These are phyloP conservation scores for Polydrusus cervinus DNA, from an alignment of 2,888 invertebrate genomes.

Conservation along the genomic window DNA sequence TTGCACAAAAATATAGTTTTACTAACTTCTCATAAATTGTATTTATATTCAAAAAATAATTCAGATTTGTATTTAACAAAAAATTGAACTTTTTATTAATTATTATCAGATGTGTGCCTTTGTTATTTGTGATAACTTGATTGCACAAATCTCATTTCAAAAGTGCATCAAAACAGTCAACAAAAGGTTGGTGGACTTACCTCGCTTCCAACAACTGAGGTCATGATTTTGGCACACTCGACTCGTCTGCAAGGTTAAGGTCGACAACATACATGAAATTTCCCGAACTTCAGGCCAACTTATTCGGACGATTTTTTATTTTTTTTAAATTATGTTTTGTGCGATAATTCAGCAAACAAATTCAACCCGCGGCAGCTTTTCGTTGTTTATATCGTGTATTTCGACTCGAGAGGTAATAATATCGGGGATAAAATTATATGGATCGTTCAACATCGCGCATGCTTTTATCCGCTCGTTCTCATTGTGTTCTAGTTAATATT, in stretches of 20 bases:
- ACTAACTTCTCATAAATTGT: too few species aligned
- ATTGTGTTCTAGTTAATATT: slow-evolving; percentile 31
- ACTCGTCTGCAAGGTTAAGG: slow-evolving; percentile 37
- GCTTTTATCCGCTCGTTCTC: background rate
- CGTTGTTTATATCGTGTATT: slow-evolving; percentile 30
- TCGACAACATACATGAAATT: slow-evolving; percentile 31
- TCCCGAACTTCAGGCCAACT: background rate
- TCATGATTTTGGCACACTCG: slow-evolving; percentile 43
- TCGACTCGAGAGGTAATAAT: slow-evolving; percentile 8
- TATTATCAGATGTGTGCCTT: too few species aligned
- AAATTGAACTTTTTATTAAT: too few species aligned
- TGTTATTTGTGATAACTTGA: too few species aligned
- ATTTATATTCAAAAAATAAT: too few species aligned
- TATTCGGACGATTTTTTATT: background rate
- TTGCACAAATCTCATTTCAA: slow-evolving; percentile 52
- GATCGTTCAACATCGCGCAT: slow-evolving; percentile 34
- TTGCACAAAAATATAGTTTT: too few species aligned
- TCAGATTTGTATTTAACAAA: too few species aligned
- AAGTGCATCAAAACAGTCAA: slow-evolving; percentile 28
- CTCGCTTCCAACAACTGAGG: slow-evolving; percentile 53
- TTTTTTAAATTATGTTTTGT: slow-evolving; percentile 10
- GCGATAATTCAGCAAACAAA: slow-evolving; percentile 12
- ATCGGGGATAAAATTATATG: slow-evolving; percentile 32
- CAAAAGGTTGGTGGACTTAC: slow-evolving; percentile 46
- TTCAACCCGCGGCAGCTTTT: slow-evolving; percentile 15